A percentile compares a stretch with the other conserved stretches of the same genome.
These are phyloP conservation scores for Chrysomallon squamiferum DNA, from an alignment of 1,140 invertebrate genomes.

Conservation along the genomic window DNA sequence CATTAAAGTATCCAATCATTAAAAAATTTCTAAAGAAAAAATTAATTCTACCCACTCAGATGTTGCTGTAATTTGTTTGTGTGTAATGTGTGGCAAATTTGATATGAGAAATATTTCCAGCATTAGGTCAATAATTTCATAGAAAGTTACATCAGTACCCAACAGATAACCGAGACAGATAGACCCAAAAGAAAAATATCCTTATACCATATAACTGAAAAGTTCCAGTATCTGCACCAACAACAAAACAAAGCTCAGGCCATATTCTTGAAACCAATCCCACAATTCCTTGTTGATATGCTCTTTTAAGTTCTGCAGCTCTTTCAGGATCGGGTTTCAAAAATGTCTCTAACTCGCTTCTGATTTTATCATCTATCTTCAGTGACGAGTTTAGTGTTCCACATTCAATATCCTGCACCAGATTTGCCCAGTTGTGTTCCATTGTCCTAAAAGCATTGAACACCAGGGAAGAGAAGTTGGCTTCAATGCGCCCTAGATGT, in stretches of 20 bases:
- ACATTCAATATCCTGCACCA: constrained; percentile 51
- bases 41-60: too few relatives aligned
- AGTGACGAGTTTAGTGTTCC: constrained; percentile 47
- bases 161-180: too few relatives aligned
- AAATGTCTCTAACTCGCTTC: constrained; percentile 40
- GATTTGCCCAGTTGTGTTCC: constrained; percentile 37
- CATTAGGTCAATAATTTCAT: too few relatives aligned
- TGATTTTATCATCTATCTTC: constrained; percentile 38
- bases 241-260: constrained; percentile 54
- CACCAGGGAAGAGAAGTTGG: constrained; percentile 59
- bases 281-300: constrained; percentile 33
- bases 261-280: constrained; percentile 55
- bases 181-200: too few relatives aligned
- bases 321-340: constrained; percentile 51
- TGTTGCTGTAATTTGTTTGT: too few relatives aligned
- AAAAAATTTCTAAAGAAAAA: too few relatives aligned
- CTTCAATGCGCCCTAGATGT: constrained; percentile 58
- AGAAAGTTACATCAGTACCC: too few relatives aligned
- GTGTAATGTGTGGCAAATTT: too few relatives aligned
- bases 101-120: too few relatives aligned
- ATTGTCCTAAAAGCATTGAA: constrained; percentile 50
- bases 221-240: constrained; percentile 54
- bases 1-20: too few relatives aligned
- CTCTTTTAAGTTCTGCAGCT: constrained; percentile 48
- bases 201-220: constrained; percentile 51